Percentiles rank a stretch among this genome's conserved stretches.
phyloP scores from a whole-genome alignment of 2,797 vertebrate genomes.

The Sylvia borin region DNA sequence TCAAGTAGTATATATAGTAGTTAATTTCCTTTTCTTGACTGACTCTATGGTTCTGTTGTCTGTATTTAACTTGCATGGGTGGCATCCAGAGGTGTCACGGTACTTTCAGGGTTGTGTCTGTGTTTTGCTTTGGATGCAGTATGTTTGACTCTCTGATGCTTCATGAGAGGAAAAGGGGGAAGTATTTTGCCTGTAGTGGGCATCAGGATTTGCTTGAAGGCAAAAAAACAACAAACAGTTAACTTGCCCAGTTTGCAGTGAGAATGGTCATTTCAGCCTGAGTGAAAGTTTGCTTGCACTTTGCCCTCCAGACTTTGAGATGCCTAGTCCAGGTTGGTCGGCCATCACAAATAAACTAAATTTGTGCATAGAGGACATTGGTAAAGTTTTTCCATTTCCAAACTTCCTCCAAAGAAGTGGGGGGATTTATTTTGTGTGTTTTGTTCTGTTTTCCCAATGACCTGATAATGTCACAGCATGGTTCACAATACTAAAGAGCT shows the following conservation, averaged over 20 bases:
- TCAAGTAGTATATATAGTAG: background rate
- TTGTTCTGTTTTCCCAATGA: background rate
- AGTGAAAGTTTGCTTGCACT: constrained; percentile 34
- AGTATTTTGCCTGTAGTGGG: background rate
- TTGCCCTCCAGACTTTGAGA: constrained; percentile 8
- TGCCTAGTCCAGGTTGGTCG: background rate
- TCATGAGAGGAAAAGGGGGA: background rate
- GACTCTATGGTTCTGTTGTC: background rate
- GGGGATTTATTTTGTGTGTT: rapidly evolving
- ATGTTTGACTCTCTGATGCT: background rate
- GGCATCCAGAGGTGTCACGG: background rate
- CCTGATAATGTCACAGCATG: background rate
- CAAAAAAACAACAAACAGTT: background rate
- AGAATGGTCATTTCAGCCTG: background rate
- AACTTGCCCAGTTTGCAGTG: background rate
- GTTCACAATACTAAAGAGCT: background rate
- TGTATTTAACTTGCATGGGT: background rate
- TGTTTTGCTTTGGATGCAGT: background rate
- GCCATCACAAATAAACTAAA: background rate
- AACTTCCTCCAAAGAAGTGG: background rate
- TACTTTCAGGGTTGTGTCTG: background rate
- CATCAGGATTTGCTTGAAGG: background rate
- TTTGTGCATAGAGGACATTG: background rate
- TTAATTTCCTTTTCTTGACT: background rate
- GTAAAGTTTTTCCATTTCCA: background rate